Evolutionary conservation across 1,140 invertebrate genomes (phyloP).

Genomic region (Rhopalosiphum maidis): DNA sequence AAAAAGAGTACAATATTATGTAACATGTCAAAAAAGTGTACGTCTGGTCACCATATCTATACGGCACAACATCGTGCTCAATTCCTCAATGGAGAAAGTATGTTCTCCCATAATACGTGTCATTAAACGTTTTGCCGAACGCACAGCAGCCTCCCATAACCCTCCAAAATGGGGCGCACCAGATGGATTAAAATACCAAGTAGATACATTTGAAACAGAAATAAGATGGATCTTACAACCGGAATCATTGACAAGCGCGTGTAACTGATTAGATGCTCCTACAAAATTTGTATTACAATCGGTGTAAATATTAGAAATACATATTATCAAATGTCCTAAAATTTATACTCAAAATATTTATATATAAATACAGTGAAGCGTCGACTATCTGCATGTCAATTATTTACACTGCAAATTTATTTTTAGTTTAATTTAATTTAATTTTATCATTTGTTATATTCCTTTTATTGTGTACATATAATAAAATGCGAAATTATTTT

Average conservation of each 20-base stretch:
- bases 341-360: background rate
- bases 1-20: too few relatives aligned
- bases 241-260: background rate
- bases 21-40: too few relatives aligned
- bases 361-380: background rate
- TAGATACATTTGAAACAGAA: background rate
- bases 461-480: too few relatives aligned
- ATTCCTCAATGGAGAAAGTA: constrained; percentile 61
- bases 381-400: too few relatives aligned
- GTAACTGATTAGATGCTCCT: background rate
- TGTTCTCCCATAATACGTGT: constrained; percentile 60
- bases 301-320: background rate
- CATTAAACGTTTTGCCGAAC: constrained; percentile 61
- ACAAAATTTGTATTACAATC: background rate
- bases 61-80: constrained; percentile 59
- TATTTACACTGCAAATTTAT: too few relatives aligned
- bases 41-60: constrained; percentile 58
- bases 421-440: too few relatives aligned
- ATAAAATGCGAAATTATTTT: too few relatives aligned
- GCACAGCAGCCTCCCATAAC: constrained; percentile 62
- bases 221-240: too few relatives aligned
- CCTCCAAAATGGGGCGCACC: constrained; percentile 62
- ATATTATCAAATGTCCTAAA: too few relatives aligned
- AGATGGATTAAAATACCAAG: constrained; percentile 61
- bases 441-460: too few relatives aligned